Percentiles rank a stretch among this genome's conserved stretches.
phyloP scores from a whole-genome alignment of 2,113 vertebrate genomes.

The Oreotragus oreotragus region DNA sequence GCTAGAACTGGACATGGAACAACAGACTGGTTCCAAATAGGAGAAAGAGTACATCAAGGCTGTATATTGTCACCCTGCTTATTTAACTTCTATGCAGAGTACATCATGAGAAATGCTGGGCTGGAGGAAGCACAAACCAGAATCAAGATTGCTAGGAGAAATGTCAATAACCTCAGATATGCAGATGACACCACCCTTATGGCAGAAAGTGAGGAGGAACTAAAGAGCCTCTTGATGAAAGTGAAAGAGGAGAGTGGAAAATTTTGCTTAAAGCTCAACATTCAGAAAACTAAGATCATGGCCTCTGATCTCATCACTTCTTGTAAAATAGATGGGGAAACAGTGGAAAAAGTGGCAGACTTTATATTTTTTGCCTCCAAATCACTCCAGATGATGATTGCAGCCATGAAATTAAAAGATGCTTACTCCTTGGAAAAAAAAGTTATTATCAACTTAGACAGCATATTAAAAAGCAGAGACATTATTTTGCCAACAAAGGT shows the following conservation, averaged over 20 bases:
- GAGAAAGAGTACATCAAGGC: background rate
- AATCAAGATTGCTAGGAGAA: background rate
- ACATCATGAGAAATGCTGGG: background rate
- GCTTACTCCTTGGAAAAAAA: background rate
- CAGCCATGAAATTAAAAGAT: background rate
- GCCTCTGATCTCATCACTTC: background rate
- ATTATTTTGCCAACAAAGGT: background rate
- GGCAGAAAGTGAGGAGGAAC: background rate
- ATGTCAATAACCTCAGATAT: background rate
- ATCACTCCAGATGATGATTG: background rate
- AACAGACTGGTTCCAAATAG: background rate
- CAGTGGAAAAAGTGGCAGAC: background rate
- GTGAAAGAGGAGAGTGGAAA: background rate
- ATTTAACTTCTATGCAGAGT: background rate
- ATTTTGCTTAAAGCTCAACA: background rate
- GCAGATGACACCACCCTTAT: background rate
- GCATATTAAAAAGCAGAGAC: background rate
- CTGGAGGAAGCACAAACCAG: background rate
- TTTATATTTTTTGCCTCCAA: background rate
- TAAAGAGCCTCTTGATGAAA: background rate
- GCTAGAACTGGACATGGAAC: background rate
- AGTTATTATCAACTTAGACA: background rate
- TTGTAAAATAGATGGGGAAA: background rate
- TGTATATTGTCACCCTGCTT: background rate
- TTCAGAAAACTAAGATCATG: background rate